Evolutionary conservation across 2,797 vertebrate species (phyloP), one percentile per base, ranked within the genome.

Genomic region (Cyclopterus lumpus): DNA sequence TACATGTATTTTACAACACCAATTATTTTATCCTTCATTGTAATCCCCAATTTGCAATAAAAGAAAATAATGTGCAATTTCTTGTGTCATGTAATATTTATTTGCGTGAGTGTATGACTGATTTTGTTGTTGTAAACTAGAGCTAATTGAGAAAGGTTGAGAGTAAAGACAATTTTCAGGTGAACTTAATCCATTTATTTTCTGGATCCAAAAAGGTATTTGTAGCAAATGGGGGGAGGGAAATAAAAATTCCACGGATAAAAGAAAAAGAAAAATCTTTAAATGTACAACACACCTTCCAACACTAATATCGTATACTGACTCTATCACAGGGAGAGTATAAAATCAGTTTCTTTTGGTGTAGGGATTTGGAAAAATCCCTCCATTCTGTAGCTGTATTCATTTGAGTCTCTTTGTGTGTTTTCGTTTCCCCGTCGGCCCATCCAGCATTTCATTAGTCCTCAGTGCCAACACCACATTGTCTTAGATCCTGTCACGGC

Each of bases 261-360:
- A 79, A 77, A 80, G 5, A 53, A 57, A 30, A 61, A 61, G 83
- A 86, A 75, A 80, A 22, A 77, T 58, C 65, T 88, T 87, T 53
- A 79, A 83, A 88, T 86, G 77, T 59, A 20, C 55, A 86, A 88
- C 84, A 81, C 90, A 88, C 74, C 83, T 82, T 87, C 74, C 59
- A 81, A 83, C 36, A 61, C 71, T 81, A 86, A 88, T 88, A 90
- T 69, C 22, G 49, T 81, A 91, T 88, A 85, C 88, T 78, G 84
- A 91, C 84, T 92, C 71, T 61, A 89, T 91, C 88, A 88, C 82
- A 78, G 82, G 73, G 57, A 79, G 86, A 86, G 90, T 91, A 92
- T 91, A 91, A 93, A 92, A 93, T 92, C 90, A 83, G 90, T 91
- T 92, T 91, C 83, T 89, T 90, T 91, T 91, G 92, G 91, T 93